Evolutionary conservation across 2,797 vertebrate species (phyloP), one percentile per base, ranked within the genome.

Genomic region (Enteromius trimaculatus): DNA sequence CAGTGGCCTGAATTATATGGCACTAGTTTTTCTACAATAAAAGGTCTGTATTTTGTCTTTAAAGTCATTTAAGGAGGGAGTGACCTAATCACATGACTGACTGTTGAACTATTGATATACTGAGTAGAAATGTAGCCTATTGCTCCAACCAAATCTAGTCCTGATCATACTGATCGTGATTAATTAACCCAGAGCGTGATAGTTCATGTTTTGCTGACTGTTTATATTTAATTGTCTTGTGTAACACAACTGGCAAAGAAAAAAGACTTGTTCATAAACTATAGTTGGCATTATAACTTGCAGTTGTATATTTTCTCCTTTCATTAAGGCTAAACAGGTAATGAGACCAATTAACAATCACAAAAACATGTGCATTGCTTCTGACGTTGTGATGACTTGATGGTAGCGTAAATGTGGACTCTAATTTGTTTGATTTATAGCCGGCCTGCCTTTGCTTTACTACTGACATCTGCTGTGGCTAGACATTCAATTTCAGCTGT

Each of bases 381-480:
- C 66, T 62, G 62, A 37, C 14, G 5, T 72, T 69, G 34, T 51
- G 79, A 51, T 19, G 31, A 75, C 53, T 78, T 74, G 53, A 64
- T 42, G 76, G 76, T 71, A 78, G 77, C 53, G 29, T n/a, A 68
- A 42, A 49, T 58, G 79, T 69, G 77, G 76, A 77, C 58, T n/a
- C 51, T 86, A 39, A 47, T 86, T 74, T 70, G 66, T 44, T 49
- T 62, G 79, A 87, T 86, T 86, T 86, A 84, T 84, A 62, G 79
- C 87, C 62, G 72, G 66, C 51, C 84, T 79, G 72, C 53, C 42
- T 79, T 44, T 23, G 16, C 80, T 88, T 83, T 76, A 76, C 75
- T 82, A 58, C 75, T 85, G 44, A 79, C 85, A 71, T 86, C 84
- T 84, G 79, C 86, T 77, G 76, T 84, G 84, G 86, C 86, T 79